Evolutionary conservation across 2,797 vertebrate genomes (phyloP), one percentile per base, ranked within the genome.

Genomic region (Cirrhinus molitorella): DNA sequence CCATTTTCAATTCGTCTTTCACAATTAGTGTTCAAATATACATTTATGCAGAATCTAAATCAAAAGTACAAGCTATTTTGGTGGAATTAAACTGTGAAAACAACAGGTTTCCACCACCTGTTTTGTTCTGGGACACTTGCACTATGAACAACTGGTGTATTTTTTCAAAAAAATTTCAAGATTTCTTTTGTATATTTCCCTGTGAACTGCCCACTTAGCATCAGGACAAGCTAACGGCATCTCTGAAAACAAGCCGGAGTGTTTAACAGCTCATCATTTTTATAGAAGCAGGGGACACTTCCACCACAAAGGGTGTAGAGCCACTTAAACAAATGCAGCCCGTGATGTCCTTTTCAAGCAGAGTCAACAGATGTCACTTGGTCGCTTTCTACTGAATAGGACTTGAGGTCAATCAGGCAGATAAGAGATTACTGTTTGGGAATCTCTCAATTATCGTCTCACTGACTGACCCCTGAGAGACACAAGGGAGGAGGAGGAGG

Each of bases 361-460:
- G 66, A 86, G 88, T 86, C 85, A 89, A 89, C 90, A 90, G 90
- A 90, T 90, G 90, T 89, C 90, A 86, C 87, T 34, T 67, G 34
- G 74, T 80, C 70, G 79, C 81, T 78, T 9, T 66, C 47, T 80
- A 71, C 72, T 85, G 87, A 78, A 86, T 86, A 77, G 86, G 83
- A 72, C 83, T 66, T 65, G 31, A 80, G 88, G 86, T 88, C 87
- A 87, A 83, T 87, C 83, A 84, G 73, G 85, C 85, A 84, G 88
- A 91, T 87, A 90, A 89, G 85, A 85, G 83, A 88, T 84, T 76
- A 85, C 79, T 88, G 87, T 90, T 89, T 90, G 87, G 85, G 85
- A 86, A 87, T 83, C 86, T 87, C 83, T 89, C 87, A 88, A 88
- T 90, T 83, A 89, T 87, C 86, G 84, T 81, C 85, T 79, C 66